Percentiles rank a stretch among this genome's conserved stretches.
These are phyloP conservation scores for Pachycephala philippinensis DNA, from an alignment of 2,113 vertebrate species.

Conservation along the genomic window DNA sequence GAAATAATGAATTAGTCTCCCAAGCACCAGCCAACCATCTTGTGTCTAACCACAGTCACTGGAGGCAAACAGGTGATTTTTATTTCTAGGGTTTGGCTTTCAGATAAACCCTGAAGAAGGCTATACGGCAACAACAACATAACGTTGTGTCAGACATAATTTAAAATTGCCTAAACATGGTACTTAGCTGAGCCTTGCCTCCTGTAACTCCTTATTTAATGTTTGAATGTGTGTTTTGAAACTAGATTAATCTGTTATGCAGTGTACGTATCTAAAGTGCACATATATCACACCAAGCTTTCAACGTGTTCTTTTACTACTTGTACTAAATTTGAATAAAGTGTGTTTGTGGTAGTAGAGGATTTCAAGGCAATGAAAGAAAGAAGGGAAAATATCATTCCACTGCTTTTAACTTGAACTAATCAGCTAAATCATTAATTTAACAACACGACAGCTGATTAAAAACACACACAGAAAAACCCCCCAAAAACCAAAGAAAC, in stretches of 20 bases:
- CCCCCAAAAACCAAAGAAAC: not conserved
- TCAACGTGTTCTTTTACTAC: not conserved
- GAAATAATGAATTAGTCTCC: not conserved
- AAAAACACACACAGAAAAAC: not conserved
- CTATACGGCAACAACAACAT: not conserved
- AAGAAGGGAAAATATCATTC: not conserved
- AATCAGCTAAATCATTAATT: not conserved
- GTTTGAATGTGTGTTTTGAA: not conserved
- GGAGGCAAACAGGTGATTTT: not conserved
- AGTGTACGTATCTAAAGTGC: not conserved
- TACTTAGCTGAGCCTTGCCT: not conserved
- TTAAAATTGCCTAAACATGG: not conserved
- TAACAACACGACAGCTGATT: not conserved
- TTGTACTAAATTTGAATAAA: not conserved
- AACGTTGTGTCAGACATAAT: not conserved
- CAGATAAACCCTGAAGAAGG: not conserved
- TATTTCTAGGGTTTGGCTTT: not conserved
- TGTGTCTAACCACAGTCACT: not conserved
- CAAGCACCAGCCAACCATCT: not conserved
- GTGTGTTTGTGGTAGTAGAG: not conserved
- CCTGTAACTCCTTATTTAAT: not conserved
- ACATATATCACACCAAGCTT: not conserved
- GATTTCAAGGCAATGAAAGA: not conserved
- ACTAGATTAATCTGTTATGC: not conserved
- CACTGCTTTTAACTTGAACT: not conserved